Evolutionary conservation across 2,113 vertebrate species (phyloP), one percentile per base, ranked within the genome.

Genomic region (Neopipo cinnamomea): DNA sequence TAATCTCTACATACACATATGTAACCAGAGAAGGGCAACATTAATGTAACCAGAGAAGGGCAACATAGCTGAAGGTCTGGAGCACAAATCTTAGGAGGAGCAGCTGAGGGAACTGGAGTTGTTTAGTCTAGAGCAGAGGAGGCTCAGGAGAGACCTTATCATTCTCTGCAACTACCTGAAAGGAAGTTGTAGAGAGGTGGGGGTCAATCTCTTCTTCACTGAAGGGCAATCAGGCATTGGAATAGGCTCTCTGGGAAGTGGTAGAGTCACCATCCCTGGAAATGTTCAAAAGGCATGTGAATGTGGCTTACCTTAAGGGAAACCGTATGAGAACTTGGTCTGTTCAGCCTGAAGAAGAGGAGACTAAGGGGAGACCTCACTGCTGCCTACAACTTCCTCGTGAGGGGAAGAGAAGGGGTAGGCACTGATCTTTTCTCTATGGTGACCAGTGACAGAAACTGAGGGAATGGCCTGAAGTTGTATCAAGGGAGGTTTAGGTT

Each of bases 151-250:
- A 63, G 8, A 55, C 24, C 7, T 31, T 35, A 56, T 49, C 49
- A 11, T 31, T 30, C 28, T 41, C 35, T 73, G 31, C 21, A 33
- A 0, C 21, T 31, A 12, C 22, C 42, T 56, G 42, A 41, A 35
- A 72, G 13, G 49, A 42, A 17, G 2, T 3, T 6, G 8, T 6
- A 72, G 16, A 16, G 9, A 3, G 1, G 11, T 22, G 21, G 7
- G 11, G 6, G 0, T 31, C 0, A 0, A 8, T 27, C 25, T 42
- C 42, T 56, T 56, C 14, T 65, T 58, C 31, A 58, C 17, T 50
- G 22, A 58, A 66, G 21, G 9, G 21, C 63, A 31, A 35, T 49
- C 13, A 65, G 31, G 50, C 21, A 23, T 33, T 35, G 27, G 14
- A 58, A 58, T 4, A 42, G 22, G 9, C 31, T 50, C 13, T 58